Conservation (phyloP, 2,113 vertebrate species). For the Indicator maculatus region DNA sequence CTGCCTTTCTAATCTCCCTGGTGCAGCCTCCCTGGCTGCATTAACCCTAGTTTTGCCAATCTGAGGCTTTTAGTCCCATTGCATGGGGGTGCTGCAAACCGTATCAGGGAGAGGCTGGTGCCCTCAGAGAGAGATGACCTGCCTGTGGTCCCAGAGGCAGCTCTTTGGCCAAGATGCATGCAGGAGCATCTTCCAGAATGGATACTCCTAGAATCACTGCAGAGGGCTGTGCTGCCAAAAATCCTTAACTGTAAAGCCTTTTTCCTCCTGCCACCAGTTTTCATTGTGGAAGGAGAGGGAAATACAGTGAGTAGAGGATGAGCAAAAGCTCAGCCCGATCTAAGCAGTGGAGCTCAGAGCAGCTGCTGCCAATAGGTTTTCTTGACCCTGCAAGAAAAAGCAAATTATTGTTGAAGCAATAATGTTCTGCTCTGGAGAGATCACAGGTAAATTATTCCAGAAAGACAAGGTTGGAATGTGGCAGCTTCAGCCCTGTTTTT, state of each 20-base stretch:
- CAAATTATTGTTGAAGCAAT: background rate
- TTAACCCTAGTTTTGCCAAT: background rate
- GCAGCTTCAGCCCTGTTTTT: fast-evolving
- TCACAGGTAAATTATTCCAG: background rate
- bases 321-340: fast-evolving
- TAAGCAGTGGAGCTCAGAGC: background rate
- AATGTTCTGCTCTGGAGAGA: background rate
- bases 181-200: background rate
- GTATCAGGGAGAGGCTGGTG: background rate
- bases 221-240: background rate
- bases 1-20: background rate
- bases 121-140: fast-evolving
- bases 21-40: background rate
- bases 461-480: fast-evolving
- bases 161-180: fast-evolving
- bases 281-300: background rate
- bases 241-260: background rate
- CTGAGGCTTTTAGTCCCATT: background rate
- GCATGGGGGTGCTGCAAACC: background rate
- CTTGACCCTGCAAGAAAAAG: background rate
- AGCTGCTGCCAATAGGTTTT: background rate
- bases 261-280: background rate
- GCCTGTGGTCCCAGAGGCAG: background rate
- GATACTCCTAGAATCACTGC: fast-evolving
- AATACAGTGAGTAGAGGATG: background rate